These are phyloP conservation scores for Hemaris fuciformis DNA, from an alignment of 2,888 invertebrate species.

Conservation along the genomic window DNA sequence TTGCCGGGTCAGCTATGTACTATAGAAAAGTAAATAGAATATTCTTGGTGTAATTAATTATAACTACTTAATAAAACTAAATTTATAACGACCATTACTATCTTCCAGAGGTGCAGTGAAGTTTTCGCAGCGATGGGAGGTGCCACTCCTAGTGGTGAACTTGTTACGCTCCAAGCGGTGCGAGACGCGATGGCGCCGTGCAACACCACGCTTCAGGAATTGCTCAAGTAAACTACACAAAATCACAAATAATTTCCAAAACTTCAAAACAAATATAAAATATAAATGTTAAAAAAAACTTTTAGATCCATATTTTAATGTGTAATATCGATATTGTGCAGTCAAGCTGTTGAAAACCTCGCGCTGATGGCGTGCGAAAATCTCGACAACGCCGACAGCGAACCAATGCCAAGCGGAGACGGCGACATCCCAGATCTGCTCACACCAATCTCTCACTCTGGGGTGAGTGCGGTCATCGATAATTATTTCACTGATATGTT, in stretches of 20 bases:
- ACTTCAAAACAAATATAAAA: too few relatives aligned
- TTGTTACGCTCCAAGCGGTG: constrained; percentile 68
- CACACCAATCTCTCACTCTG: constrained; percentile 71
- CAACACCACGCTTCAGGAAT: constrained; percentile 58
- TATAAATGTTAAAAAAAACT: too few relatives aligned
- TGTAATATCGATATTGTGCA: constrained; percentile 26
- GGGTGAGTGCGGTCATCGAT: too few relatives aligned
- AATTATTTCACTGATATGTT: too few relatives aligned
- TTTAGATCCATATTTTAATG: too few relatives aligned
- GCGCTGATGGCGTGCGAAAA: constrained; percentile 70
- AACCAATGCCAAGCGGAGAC: constrained; percentile 52
- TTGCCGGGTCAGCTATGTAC: too few relatives aligned
- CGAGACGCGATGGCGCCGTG: constrained; percentile 73
- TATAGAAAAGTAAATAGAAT: too few relatives aligned
- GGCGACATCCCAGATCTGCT: constrained; percentile 68
- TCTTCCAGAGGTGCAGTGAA: constrained; percentile 63
- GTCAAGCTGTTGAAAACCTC: constrained; percentile 71
- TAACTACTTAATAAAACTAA: not conserved
- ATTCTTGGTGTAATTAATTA: not conserved
- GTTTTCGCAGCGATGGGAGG: constrained; percentile 78
- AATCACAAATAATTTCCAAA: not conserved
- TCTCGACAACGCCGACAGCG: constrained; percentile 63
- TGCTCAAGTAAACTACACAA: constrained; percentile 61
- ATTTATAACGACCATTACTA: not conserved
- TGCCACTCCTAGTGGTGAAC: constrained; percentile 45